Base-by-base conservation (phyloP, 2,113 vertebrate species). In the Uria lomvia region DNA sequence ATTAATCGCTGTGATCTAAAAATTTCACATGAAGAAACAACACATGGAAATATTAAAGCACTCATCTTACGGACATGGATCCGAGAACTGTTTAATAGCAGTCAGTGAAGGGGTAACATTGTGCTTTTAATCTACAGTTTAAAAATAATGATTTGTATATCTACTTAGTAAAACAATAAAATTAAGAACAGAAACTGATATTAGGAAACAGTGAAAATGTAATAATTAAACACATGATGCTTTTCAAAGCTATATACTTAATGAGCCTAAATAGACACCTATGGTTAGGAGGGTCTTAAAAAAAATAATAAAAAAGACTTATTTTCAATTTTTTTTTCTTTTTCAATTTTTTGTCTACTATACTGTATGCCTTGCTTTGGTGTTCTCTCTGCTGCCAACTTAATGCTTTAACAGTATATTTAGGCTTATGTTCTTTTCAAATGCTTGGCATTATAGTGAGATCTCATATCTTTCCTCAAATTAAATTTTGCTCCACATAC, bases 401-500 rank as follows among this genome's bases (percentile, higher is more conserved):
- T 97, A 97, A 97, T 92, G 92, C 95, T 95, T 90, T 92, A 92
- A 93, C 97, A 97, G 96, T 90, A 96, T 97, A 83, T 96, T 97
- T 95, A 96, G 18, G 59, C 95, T 98, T 96, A 98, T 96, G 98
- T 98, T 98, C 98, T 99, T 98, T 99, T 99, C 98, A 99, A 99
- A 98, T 99, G 99, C 95, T 99, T 99, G 97, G 99, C 98, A 98
- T 99, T 99, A 98, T 99, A 99, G 97, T 99, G 99, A 97, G 99
- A 99, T 96, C 99, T 98, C 99, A 99, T 99, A 98, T 99, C 99
- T 97, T 99, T 99, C 87, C 99, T 99, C 81, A 99, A 98, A 96
- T 99, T 99, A 98, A 99, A 99, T 97, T 99, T 99, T 97, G 99
- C 99, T 71, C 99, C 99, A 70, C 99, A 99, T 94, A 99, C 99